These are phyloP conservation scores for Hyaena hyaena DNA, from an alignment of 2,113 vertebrate genomes.

Conservation along the genomic window DNA sequence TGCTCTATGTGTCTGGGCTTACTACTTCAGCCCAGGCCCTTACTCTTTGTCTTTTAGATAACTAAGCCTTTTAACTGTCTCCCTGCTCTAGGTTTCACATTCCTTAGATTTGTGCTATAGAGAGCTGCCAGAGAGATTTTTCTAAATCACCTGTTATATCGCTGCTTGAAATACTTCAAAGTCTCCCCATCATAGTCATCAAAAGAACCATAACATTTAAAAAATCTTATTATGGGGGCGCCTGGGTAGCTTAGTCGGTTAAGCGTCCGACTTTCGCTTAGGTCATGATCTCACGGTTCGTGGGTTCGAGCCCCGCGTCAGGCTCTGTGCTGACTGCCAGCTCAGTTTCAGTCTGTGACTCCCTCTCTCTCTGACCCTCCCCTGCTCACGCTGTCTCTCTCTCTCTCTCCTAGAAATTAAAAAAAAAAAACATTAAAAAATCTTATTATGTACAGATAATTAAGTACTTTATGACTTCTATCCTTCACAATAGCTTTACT, in stretches of 20 bases:
- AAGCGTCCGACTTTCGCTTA: no score
- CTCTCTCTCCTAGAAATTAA: no score
- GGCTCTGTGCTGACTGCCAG: no score
- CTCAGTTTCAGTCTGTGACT: no score
- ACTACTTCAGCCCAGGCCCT: neutral
- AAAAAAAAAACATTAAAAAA: no score
- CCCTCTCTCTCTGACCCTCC: no score
- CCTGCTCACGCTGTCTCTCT: no score
- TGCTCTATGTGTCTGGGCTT: neutral
- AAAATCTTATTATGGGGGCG: no score
- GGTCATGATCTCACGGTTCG: no score
- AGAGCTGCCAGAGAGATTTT: slow-evolving; percentile 38
- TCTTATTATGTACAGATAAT: neutral
- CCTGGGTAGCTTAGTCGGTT: no score
- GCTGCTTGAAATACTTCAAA: slow-evolving; percentile 48
- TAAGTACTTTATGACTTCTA: neutral
- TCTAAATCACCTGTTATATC: slow-evolving; percentile 1
- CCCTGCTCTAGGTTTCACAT: neutral
- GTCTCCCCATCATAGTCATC: neutral
- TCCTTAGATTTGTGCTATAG: neutral
- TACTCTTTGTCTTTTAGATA: neutral
- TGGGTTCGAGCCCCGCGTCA: no score
- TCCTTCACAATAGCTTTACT: neutral
- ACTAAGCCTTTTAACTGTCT: neutral
- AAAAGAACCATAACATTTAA: neutral